Evolutionary conservation across 2,113 vertebrate genomes (phyloP).

Genomic region (Sarotherodon lohbergeri): DNA sequence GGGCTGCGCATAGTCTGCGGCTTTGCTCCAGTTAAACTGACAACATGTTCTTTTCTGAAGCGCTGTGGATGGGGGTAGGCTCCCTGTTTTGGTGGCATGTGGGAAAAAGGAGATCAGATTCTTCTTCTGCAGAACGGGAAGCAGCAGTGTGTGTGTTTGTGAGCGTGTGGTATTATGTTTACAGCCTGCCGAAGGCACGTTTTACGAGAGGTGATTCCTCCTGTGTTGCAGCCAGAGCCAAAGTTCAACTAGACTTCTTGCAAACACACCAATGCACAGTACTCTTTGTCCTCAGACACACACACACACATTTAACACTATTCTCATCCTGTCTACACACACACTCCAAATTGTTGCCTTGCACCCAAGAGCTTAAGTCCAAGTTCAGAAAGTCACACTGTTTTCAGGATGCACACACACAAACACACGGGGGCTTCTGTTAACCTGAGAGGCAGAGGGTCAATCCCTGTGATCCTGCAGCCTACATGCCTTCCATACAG

Average conservation of each 20-base stretch:
- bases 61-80: neutral
- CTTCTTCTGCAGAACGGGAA: neutral
- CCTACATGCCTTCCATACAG: conserved; percentile 71
- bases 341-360: neutral
- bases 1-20: neutral
- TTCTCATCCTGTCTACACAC: neutral
- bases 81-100: neutral
- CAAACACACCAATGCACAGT: neutral
- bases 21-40: conserved; percentile 3
- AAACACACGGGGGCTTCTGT: conserved; percentile 64
- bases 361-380: neutral
- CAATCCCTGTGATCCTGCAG: conserved; percentile 70
- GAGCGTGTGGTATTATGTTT: conserved; percentile 49
- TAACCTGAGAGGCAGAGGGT: conserved; percentile 74
- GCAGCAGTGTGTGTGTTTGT: neutral
- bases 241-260: conserved; percentile 62
- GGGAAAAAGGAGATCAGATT: neutral
- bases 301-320: neutral
- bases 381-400: neutral
- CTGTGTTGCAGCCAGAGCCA: conserved; percentile 37
- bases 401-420: conserved; percentile 9
- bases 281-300: neutral
- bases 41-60: neutral
- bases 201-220: conserved; percentile 63
- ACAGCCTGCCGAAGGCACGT: conserved; percentile 48